A percentile compares a stretch with the other conserved stretches of the same genome.
Evolutionary conservation across 37 sponge, comb jelly and placozoan genomes (phyloP).

Genomic region (Oscarella lobularis): DNA sequence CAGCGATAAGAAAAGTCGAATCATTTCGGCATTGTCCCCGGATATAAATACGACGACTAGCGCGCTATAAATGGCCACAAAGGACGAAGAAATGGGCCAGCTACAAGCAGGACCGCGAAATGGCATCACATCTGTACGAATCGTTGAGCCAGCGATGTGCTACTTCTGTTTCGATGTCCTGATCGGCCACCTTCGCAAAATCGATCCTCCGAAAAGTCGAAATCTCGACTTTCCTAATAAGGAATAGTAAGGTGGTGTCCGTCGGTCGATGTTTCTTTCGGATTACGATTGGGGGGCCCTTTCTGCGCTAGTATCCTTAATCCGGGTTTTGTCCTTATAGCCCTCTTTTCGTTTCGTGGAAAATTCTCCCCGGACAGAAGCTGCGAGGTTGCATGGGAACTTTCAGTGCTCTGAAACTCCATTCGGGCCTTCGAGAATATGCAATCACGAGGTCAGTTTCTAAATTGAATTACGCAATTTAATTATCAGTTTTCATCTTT

Average conservation of each 20-base stretch:
- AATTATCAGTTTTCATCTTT: background rate
- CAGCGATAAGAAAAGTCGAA: too few relatives aligned
- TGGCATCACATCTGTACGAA: background rate
- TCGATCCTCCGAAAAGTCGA: background rate
- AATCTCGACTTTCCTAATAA: constrained; percentile 21
- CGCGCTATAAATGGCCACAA: too few relatives aligned
- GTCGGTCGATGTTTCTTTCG: background rate
- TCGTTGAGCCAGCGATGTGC: constrained; percentile 79
- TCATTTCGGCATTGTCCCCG: too few relatives aligned
- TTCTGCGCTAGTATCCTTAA: too few relatives aligned
- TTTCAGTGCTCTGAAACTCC: constrained; percentile 67
- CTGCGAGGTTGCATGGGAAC: constrained; percentile 97
- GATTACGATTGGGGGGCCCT: background rate
- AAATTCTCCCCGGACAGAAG: constrained; percentile 48
- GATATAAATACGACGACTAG: too few relatives aligned
- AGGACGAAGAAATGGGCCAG: too few relatives aligned
- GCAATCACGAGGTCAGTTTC: constrained; percentile 63
- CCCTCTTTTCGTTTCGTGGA: constrained; percentile 97
- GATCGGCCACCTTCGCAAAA: constrained; percentile 41
- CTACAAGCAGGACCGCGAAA: too few relatives aligned
- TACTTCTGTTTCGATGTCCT: constrained; percentile 90
- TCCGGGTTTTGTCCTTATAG: too few relatives aligned
- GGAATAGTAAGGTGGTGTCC: constrained; percentile 37
- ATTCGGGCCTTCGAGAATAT: constrained; percentile 85
- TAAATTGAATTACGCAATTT: background rate